These are phyloP conservation scores for Serilophus lunatus DNA, from an alignment of 2,113 vertebrate species.

Conservation along the genomic window DNA sequence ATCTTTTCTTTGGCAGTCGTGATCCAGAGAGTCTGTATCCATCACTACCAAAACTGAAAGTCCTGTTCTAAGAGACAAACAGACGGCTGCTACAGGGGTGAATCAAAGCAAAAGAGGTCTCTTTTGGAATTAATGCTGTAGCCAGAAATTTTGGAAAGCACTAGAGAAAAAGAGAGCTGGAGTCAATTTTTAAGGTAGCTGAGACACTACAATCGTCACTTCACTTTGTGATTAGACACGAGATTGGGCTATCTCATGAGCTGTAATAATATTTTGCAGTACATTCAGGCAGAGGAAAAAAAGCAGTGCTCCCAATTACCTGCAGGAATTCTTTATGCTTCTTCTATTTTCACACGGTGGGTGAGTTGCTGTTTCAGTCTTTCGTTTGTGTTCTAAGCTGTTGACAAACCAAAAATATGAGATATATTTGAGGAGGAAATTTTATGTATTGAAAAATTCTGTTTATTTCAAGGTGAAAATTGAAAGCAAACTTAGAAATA, in stretches of 20 bases:
- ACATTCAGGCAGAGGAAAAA: not conserved
- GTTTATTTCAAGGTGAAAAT: not conserved
- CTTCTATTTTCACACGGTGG: not conserved
- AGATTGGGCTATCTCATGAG: not conserved
- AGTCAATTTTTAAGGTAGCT: not conserved
- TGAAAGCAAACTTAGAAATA: not conserved
- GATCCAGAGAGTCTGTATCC: too few relatives aligned
- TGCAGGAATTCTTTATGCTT: not conserved
- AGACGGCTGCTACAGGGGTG: too few relatives aligned
- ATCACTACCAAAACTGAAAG: too few relatives aligned
- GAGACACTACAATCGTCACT: not conserved
- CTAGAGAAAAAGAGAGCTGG: not conserved
- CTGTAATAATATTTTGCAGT: not conserved
- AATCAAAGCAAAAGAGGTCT: not conserved
- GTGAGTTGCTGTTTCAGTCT: not conserved
- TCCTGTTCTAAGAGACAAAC: too few relatives aligned
- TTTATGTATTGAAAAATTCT: not conserved
- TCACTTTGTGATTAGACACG: not conserved
- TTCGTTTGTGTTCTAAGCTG: not conserved
- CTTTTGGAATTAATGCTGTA: not conserved
- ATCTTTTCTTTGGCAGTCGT: too few relatives aligned
- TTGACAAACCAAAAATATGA: not conserved
- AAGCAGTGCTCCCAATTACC: not conserved
- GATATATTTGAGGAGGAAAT: not conserved
- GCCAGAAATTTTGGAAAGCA: not conserved